Evolutionary conservation across 1,140 invertebrate species (phyloP), one percentile per base, ranked within the genome.

Genomic region (Tenebrio molitor): DNA sequence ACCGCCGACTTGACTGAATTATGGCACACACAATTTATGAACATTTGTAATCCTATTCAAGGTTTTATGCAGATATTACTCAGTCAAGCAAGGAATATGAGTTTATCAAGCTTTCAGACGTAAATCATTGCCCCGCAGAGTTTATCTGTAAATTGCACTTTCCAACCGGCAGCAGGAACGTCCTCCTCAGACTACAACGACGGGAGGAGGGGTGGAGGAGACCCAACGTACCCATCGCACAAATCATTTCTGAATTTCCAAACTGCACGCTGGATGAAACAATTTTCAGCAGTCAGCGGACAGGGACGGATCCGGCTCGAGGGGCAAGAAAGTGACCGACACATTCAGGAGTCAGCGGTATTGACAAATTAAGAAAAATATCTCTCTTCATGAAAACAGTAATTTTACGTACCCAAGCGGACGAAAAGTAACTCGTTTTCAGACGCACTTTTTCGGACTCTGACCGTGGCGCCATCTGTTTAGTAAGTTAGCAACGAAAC

Each of bases 91-190:
- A 79, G 78, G 82, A 83, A 82, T 83, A 83, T 83, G 82, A 82
- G 81, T 83, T 83, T 83, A 83, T 83, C 82, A 83, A 82, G 81
- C 82, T 82, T 82, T 81, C 80, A 80, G 78, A 79, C 80, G 82
- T 83, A 82, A 83, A 83, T 83, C 82, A 83, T 81, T 75, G 77
- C 77, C 76, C 74, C 76, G 68, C 75, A 68, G 76, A 79, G 80
- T 82, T 83, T 83, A 83, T 83, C 82, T 83, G 80, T 79, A 82
- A 82, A 83, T 83, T 83, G 81, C 82, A 83, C 82, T 83, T 83
- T 81, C 80, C 72, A 76, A 67, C 46, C 34, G 65, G 41, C 62
- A 58, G 50, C 50, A 58, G 50, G 21, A 53, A 58, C 50, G 50
- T 58, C 50, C 50, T 58, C 50, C 50, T 58, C 50, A 58, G 50